Evolutionary conservation across 2,113 vertebrate species (phyloP).

Genomic region (cattle (Bos taurus)): DNA sequence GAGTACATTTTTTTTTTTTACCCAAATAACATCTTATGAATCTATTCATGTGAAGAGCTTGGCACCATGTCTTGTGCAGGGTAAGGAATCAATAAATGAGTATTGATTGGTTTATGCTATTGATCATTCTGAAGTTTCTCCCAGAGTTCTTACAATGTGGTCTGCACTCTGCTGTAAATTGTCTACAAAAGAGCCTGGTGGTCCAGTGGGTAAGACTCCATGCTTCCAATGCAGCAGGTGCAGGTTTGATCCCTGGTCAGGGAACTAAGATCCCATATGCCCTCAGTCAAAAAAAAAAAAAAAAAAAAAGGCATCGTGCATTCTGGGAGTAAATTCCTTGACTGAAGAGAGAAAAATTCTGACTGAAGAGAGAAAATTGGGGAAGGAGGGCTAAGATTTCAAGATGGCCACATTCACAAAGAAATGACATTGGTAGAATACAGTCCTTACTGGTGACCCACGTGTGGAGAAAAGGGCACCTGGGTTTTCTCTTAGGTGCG

Average conservation of each 20-base stretch:
- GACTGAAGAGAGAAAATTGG: background rate
- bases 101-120: background rate
- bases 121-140: background rate
- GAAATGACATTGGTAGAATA: background rate
- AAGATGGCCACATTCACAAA: background rate
- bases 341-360: background rate
- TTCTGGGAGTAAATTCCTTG: background rate
- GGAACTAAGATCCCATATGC: background rate
- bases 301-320: background rate
- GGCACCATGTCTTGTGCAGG: background rate
- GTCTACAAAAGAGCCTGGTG: background rate
- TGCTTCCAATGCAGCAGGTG: background rate
- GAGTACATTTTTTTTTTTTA: background rate
- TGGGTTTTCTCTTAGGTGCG: too few species aligned
- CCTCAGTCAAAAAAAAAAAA: background rate
- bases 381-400: background rate
- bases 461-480: rapidly evolving
- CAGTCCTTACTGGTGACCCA: rapidly evolving
- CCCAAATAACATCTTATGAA: background rate
- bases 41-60: background rate
- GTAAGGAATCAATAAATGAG: background rate
- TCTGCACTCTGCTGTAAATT: background rate
- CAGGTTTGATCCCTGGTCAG: background rate
- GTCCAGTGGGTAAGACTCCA: background rate
- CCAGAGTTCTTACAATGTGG: background rate